Conservation (phyloP, 2,113 vertebrate species). For the Pithys albifrons region DNA sequence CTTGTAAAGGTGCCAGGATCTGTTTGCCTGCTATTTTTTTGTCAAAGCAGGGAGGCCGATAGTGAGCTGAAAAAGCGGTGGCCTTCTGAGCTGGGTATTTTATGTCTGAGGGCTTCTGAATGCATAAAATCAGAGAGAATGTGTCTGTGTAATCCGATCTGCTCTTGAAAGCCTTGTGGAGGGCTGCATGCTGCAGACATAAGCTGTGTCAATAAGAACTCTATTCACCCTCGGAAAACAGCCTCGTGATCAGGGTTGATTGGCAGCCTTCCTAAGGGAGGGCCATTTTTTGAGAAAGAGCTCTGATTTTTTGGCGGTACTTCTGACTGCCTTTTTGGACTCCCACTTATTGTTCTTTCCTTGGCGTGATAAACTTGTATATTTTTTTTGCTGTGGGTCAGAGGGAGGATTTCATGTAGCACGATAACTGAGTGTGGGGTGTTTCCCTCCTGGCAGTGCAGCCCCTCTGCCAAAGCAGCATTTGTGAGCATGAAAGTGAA, state of each 20-base stretch:
- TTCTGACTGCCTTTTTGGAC: slow-evolving; percentile 45
- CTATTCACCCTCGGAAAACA: slow-evolving; percentile 65
- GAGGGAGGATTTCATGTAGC: not conserved
- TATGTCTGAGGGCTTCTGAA: slow-evolving; percentile 53
- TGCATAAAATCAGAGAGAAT: slow-evolving; percentile 47
- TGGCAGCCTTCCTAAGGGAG: slow-evolving; percentile 58
- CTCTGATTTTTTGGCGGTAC: slow-evolving; percentile 60
- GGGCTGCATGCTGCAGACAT: slow-evolving; percentile 61
- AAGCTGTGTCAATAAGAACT: slow-evolving; percentile 66
- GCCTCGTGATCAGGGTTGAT: slow-evolving; percentile 57
- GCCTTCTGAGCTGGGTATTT: slow-evolving; percentile 31
- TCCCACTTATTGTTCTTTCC: slow-evolving; percentile 30
- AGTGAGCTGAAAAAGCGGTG: not conserved
- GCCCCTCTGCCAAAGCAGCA: not conserved
- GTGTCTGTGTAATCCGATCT: slow-evolving; percentile 64
- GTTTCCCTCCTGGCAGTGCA: not conserved
- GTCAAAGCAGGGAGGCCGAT: not conserved
- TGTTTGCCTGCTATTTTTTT: not conserved
- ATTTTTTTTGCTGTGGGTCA: not conserved
- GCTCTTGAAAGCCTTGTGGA: slow-evolving; percentile 60
- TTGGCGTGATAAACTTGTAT: not conserved
- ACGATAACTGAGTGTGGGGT: not conserved
- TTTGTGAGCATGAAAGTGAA: slow-evolving; percentile 14
- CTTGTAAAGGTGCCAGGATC: not conserved
- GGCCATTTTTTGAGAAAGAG: slow-evolving; percentile 41